phyloP scores from a whole-genome alignment of 2,888 invertebrate species.

The Atrina japonica region DNA sequence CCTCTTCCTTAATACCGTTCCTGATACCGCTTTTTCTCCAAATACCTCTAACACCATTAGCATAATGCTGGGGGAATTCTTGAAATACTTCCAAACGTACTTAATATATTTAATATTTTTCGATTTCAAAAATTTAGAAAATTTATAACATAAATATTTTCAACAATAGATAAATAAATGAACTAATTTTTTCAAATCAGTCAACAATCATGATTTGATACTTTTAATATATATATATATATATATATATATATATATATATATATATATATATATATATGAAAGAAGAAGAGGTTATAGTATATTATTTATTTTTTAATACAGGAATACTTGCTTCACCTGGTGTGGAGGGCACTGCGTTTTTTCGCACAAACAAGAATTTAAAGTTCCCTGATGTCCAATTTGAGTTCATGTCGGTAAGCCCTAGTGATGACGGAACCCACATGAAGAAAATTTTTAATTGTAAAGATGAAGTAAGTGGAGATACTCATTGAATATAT shows the following conservation, averaged over 20 bases:
- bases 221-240: neutral
- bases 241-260: neutral
- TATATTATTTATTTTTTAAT: neutral
- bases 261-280: neutral
- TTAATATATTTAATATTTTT: no score
- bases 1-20: no score
- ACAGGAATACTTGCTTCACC: neutral
- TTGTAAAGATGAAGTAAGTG: neutral
- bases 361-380: constrained; percentile 2
- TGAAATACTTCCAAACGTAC: no score
- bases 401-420: constrained; percentile 4
- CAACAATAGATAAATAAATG: no score
- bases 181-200: no score
- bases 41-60: no score
- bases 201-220: no score
- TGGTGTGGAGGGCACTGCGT: constrained; percentile 12
- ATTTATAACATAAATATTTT: no score
- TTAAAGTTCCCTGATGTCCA: constrained; percentile 10
- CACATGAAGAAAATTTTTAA: neutral
- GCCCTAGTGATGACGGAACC: neutral
- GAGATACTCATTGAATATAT: neutral
- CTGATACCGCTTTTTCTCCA: no score
- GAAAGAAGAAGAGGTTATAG: neutral
- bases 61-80: no score
- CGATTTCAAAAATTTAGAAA: no score